Conservation (phyloP, 2,888 invertebrate genomes). For the Stratiomys singularior region DNA sequence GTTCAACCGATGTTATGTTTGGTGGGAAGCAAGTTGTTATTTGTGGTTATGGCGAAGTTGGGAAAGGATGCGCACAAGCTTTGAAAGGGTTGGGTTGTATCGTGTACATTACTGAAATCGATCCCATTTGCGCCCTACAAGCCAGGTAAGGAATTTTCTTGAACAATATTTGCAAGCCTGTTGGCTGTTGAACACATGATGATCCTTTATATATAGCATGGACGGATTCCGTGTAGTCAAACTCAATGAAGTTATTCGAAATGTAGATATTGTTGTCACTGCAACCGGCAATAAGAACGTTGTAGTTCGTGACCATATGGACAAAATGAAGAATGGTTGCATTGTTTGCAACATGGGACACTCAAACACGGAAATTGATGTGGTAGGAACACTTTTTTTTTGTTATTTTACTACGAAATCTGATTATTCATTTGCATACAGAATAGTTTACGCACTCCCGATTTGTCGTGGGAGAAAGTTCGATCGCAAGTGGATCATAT, state of each 20-base stretch:
- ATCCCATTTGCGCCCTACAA: slow-evolving; percentile 97
- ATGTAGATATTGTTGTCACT: slow-evolving; percentile 96
- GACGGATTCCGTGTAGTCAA: slow-evolving; percentile 96
- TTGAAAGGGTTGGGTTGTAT: slow-evolving; percentile 94
- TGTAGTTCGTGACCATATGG: slow-evolving; percentile 94
- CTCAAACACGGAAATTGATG: slow-evolving; percentile 96
- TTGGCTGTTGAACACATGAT: no score
- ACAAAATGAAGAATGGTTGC: slow-evolving; percentile 95
- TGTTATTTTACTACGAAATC: not conserved
- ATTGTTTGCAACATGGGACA: slow-evolving; percentile 98
- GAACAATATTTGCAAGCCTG: not conserved
- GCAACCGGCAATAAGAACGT: slow-evolving; percentile 98
- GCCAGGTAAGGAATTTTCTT: slow-evolving; percentile 73
- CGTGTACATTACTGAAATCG: slow-evolving; percentile 89
- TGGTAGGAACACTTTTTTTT: slow-evolving; percentile 70
- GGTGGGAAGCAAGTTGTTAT: slow-evolving; percentile 96
- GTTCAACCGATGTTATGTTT: slow-evolving; percentile 87
- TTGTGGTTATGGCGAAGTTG: slow-evolving; percentile 97
- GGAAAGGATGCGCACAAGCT: slow-evolving; percentile 96
- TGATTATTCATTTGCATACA: slow-evolving; percentile 59
- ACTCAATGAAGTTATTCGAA: slow-evolving; percentile 90
- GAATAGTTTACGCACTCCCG: slow-evolving; percentile 92
- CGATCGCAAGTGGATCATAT: slow-evolving; percentile 98
- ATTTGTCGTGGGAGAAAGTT: slow-evolving; percentile 96
- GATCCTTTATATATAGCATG: slow-evolving; percentile 69